Percentiles rank a stretch among this genome's conserved stretches.
These are phyloP conservation scores for Listronotus oregonensis DNA, from an alignment of 1,140 invertebrate species.

Conservation along the genomic window DNA sequence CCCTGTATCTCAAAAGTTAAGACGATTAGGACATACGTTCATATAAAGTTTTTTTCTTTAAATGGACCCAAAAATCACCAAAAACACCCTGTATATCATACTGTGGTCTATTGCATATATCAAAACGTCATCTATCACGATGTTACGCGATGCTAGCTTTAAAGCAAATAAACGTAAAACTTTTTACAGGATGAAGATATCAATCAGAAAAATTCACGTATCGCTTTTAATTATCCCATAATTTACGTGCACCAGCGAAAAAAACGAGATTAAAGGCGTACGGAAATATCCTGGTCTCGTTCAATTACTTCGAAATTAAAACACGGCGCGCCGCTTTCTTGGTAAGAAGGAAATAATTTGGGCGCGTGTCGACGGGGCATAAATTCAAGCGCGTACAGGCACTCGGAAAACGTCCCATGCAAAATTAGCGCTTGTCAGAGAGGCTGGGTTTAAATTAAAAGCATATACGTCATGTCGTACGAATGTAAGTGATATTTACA, in stretches of 20 bases:
- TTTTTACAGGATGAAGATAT: slow-evolving; percentile 10
- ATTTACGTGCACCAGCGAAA: neutral
- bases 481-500: slow-evolving; percentile 26
- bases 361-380: slow-evolving; percentile 38
- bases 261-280: slow-evolving; percentile 34
- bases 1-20: too few species aligned
- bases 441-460: slow-evolving; percentile 41
- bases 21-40: too few species aligned
- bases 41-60: too few species aligned
- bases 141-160: too few species aligned
- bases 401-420: slow-evolving; percentile 39
- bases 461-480: slow-evolving; percentile 37
- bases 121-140: too few species aligned
- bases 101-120: too few species aligned
- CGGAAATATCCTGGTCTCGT: slow-evolving; percentile 39
- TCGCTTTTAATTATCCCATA: slow-evolving; percentile 24
- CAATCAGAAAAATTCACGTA: slow-evolving; percentile 17
- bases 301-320: slow-evolving; percentile 38
- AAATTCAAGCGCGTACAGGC: slow-evolving; percentile 28
- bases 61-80: too few species aligned
- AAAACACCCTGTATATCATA: too few species aligned
- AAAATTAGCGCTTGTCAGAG: slow-evolving; percentile 42
- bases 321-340: slow-evolving; percentile 26
- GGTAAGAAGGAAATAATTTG: slow-evolving; percentile 39
- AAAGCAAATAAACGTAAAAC: too few species aligned